Conservation (phyloP, 2,797 vertebrate genomes). For the Taenioides sp. region DNA sequence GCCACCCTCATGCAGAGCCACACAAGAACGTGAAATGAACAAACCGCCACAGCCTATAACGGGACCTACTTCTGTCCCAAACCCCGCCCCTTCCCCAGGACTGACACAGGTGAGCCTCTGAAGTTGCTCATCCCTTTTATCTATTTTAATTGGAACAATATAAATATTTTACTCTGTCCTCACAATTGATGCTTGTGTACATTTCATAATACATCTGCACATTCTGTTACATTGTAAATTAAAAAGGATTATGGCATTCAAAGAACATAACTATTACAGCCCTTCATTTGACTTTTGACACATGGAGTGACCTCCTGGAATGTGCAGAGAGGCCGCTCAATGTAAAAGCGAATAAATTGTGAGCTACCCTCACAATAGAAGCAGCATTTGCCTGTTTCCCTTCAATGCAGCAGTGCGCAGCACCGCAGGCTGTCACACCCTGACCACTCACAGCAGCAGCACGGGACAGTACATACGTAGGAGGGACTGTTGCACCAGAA, state of each 20-base stretch:
- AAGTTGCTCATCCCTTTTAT: background rate
- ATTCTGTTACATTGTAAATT: background rate
- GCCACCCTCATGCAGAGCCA: constrained; percentile 96
- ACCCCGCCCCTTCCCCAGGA: constrained; percentile 95
- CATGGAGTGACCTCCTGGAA: background rate
- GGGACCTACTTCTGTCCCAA: constrained; percentile 92
- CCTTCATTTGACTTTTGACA: background rate
- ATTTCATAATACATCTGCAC: background rate
- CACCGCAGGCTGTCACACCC: too few species aligned
- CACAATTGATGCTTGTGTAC: background rate
- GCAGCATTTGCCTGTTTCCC: background rate
- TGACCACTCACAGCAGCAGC: too few species aligned
- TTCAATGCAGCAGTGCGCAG: background rate
- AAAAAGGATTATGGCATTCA: background rate
- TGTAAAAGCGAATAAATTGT: background rate
- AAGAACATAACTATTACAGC: background rate
- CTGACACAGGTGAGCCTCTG: constrained; percentile 88
- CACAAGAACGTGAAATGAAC: constrained; percentile 99
- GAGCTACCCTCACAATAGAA: background rate
- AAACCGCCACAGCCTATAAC: constrained; percentile 99
- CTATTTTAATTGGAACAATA: background rate
- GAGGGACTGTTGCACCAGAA: background rate
- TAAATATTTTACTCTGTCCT: background rate
- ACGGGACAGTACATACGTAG: background rate
- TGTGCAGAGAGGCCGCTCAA: too few species aligned